Percentiles rank a stretch among this genome's conserved stretches.
Conservation (phyloP, 2,113 vertebrate genomes). For the Sphyrna mokarran region DNA sequence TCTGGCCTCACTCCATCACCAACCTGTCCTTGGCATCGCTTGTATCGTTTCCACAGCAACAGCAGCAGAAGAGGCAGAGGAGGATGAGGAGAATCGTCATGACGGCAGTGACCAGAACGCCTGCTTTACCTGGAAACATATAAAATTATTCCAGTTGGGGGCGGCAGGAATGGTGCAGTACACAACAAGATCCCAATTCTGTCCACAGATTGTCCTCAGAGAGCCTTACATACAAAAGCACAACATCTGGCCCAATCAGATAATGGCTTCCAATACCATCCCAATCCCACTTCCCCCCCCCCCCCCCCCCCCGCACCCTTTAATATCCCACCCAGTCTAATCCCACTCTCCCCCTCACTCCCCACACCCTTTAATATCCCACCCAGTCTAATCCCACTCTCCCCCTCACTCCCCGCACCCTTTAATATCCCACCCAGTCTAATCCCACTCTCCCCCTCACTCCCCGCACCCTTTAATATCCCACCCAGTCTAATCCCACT, state of each 20-base stretch:
- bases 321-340: neutral
- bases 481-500: too few relatives aligned
- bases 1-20: neutral
- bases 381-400: too few relatives aligned
- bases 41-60: constrained; percentile 58
- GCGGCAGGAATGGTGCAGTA: rapidly evolving
- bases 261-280: too few relatives aligned
- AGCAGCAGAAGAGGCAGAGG: constrained; percentile 64
- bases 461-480: too few relatives aligned
- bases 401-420: too few relatives aligned
- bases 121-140: constrained; percentile 45
- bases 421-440: too few relatives aligned
- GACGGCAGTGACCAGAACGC: constrained; percentile 59
- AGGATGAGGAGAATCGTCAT: constrained; percentile 65
- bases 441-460: too few relatives aligned
- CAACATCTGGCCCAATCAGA: neutral
- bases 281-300: too few relatives aligned
- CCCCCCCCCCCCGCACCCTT: neutral
- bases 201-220: too few relatives aligned
- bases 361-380: too few relatives aligned
- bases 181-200: too few relatives aligned
- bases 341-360: too few relatives aligned
- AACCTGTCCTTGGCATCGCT: constrained; percentile 72
- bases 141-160: constrained; percentile 40
- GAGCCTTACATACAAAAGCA: neutral